These are phyloP conservation scores for Stenodera caucasica DNA, from an alignment of 2,888 invertebrate species.

Conservation along the genomic window DNA sequence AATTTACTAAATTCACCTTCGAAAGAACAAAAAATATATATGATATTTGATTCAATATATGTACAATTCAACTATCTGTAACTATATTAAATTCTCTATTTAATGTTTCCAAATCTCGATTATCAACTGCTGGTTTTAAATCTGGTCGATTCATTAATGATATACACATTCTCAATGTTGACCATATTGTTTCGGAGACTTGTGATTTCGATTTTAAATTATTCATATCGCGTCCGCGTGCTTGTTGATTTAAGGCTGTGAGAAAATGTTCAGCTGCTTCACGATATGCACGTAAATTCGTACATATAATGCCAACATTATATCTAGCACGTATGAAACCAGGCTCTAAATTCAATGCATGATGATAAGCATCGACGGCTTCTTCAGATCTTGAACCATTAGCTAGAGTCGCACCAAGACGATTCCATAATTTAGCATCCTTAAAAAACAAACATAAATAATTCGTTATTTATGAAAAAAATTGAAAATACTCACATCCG, in stretches of 20 bases:
- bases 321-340: conserved; percentile 96
- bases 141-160: conserved; percentile 76
- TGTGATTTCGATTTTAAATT: conserved; percentile 56
- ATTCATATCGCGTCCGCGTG: conserved; percentile 65
- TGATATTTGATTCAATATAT: conserved; percentile 7
- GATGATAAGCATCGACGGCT: conserved; percentile 94
- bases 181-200: conserved; percentile 95
- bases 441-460: conserved; percentile 43
- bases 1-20: neutral
- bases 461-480: conserved; percentile 2
- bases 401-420: conserved; percentile 94
- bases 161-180: conserved; percentile 84
- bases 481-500: conserved; percentile 60
- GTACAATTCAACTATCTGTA: conserved; percentile 47
- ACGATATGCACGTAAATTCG: conserved; percentile 87
- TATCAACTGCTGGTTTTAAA: conserved; percentile 64
- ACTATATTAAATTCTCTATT: conserved; percentile 67
- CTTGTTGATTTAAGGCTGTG: conserved; percentile 90
- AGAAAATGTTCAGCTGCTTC: conserved; percentile 96
- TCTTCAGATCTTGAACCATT: conserved; percentile 94
- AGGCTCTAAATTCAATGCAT: conserved; percentile 87
- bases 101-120: conserved; percentile 63
- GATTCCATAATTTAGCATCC: conserved; percentile 96
- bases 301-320: conserved; percentile 97
- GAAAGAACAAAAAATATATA: conserved; percentile 24